Evolutionary conservation across 2,797 vertebrate genomes (phyloP).

Genomic region (Astyanax mexicanus): DNA sequence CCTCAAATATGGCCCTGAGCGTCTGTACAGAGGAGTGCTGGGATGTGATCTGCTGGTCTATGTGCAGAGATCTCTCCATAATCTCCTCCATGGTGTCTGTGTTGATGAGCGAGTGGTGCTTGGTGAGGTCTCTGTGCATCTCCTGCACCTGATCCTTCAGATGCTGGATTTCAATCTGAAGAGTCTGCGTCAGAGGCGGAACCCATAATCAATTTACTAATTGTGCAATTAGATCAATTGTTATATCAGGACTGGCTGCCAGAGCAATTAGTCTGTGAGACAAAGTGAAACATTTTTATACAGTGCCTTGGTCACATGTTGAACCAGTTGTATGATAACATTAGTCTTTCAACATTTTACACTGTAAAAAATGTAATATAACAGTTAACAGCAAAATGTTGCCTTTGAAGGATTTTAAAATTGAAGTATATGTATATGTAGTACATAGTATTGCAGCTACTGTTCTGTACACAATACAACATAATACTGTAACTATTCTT

Average conservation of each 20-base stretch:
- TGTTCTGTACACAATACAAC: too few species aligned
- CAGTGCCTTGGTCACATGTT: too few species aligned
- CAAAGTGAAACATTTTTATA: too few species aligned
- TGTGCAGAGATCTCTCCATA: constrained; percentile 85
- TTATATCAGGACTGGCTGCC: neutral
- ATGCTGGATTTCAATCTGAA: constrained; percentile 88
- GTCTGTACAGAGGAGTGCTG: constrained; percentile 85
- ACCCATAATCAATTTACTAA: neutral
- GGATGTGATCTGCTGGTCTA: constrained; percentile 84
- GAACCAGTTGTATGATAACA: too few species aligned
- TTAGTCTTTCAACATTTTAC: too few species aligned
- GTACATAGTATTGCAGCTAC: too few species aligned
- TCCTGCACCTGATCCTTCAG: constrained; percentile 95
- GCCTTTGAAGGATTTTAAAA: too few species aligned
- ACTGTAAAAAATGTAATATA: too few species aligned
- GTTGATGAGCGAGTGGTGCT: constrained; percentile 93
- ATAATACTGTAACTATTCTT: too few species aligned
- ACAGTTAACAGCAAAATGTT: too few species aligned
- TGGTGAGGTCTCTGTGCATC: constrained; percentile 92
- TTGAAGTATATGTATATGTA: too few species aligned
- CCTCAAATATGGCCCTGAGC: constrained; percentile 86
- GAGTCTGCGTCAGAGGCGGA: constrained; percentile 71
- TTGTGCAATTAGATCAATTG: neutral
- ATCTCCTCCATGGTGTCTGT: constrained; percentile 87
- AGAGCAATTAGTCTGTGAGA: neutral